A percentile compares a stretch with the other conserved stretches of the same genome.
phyloP scores from a whole-genome alignment of 2,113 vertebrate species.

The Monopterus albus region DNA sequence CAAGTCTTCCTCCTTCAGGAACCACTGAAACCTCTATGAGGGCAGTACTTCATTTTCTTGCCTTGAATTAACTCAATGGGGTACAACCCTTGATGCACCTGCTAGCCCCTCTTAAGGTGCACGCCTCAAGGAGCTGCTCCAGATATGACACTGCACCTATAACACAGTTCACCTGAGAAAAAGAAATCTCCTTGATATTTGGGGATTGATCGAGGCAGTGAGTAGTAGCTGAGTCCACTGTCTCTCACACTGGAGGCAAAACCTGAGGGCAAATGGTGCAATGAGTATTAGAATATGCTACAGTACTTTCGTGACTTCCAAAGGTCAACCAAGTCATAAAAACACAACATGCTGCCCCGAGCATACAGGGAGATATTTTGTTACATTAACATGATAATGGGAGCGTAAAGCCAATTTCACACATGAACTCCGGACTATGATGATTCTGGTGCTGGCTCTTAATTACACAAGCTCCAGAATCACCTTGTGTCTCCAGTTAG shows the following conservation, averaged over 20 bases:
- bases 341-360: background rate
- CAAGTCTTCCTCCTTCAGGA: constrained; percentile 26
- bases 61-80: constrained; percentile 32
- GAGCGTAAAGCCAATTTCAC: no score
- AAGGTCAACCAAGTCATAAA: constrained; percentile 13
- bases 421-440: no score
- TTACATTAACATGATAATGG: background rate
- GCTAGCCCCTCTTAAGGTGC: constrained; percentile 27
- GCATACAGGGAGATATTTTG: background rate
- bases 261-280: background rate
- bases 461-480: no score
- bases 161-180: constrained; percentile 6
- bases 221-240: background rate
- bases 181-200: constrained; percentile 17
- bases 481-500: no score
- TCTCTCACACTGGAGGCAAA: background rate
- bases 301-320: background rate
- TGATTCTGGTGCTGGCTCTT: no score
- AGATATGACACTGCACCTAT: constrained; percentile 1
- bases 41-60: constrained; percentile 20
- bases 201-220: constrained; percentile 7
- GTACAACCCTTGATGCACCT: constrained; percentile 21
- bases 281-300: constrained; percentile 1
- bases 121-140: constrained; percentile 30
- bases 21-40: constrained; percentile 25